Evolutionary conservation across 2,797 vertebrate genomes (phyloP), one percentile per base, ranked within the genome.

Genomic region (Clamator glandarius): DNA sequence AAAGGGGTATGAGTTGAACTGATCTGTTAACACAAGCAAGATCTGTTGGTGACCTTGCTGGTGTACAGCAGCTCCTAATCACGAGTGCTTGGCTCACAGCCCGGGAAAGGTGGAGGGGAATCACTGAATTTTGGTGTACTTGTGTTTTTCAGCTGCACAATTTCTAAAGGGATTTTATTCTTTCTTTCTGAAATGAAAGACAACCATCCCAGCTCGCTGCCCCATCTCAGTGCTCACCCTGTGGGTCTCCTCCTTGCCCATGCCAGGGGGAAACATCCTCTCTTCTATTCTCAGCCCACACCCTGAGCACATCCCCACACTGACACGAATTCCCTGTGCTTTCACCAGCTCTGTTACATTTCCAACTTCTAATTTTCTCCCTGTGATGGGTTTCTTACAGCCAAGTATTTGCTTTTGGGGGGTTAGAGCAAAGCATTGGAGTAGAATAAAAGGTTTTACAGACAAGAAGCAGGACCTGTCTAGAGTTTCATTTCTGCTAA

Each of bases 1-100:
- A 75, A n/a, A 44, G 48, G 12, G 9, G 9, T 29, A 35, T 23
- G 11, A 61, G 50, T 4, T n/a, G 50, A 41, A 57, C 23, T 6
- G 42, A n/a, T 92, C 42, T 58, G 75, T 25, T 70, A 48, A 9
- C 36, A 64, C n/a, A 68, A 91, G 24, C 79, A 85, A 46, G 76
- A 68, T 24, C 26, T 51, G 76, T 8, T n/a, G 14, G 12, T 86
- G 94, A 93, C 95, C 95, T 96, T 95, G 95, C 46, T 42, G 42
- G 20, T 66, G 46, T 15, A 39, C n/a, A 76, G 59, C 3, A 0
- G 42, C 83, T 94, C 62, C 61, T 50, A 7, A 46, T 72, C 79
- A 50, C 1, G 2, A 57, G 39, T 31, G 31, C 48, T 66, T 41
- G 55, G 29, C 70, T 84, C 33, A 23, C 0, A 0, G 62, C 51